phyloP scores from a whole-genome alignment of 2,113 vertebrate genomes.

The Apodemus speciosus region DNA sequence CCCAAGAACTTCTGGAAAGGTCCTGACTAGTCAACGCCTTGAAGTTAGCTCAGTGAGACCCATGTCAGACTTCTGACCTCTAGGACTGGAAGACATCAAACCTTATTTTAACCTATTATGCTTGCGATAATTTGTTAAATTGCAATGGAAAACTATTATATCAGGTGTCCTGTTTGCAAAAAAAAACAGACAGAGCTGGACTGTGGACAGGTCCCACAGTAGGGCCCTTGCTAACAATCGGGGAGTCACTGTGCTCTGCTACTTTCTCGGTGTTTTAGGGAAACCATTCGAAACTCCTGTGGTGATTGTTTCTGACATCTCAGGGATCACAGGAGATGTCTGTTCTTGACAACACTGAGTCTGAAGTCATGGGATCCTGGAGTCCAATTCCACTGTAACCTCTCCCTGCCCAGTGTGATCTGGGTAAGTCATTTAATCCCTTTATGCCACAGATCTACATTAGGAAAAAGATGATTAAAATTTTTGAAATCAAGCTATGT shows the following conservation, averaged over 20 bases:
- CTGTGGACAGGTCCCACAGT: no score
- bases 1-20: not conserved
- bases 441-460: not conserved
- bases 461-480: not conserved
- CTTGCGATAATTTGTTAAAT: not conserved
- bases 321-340: not conserved
- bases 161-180: not conserved
- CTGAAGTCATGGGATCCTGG: not conserved
- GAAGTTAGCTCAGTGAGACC: not conserved
- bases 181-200: not conserved
- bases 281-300: not conserved
- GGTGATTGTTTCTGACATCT: not conserved
- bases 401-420: not conserved
- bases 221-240: not conserved
- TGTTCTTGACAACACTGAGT: not conserved
- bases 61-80: not conserved
- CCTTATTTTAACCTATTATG: not conserved
- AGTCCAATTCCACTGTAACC: not conserved
- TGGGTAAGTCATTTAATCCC: not conserved
- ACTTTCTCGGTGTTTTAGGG: not conserved
- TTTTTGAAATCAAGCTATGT: not conserved
- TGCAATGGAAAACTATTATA: not conserved
- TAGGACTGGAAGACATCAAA: not conserved
- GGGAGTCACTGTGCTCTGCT: not conserved
- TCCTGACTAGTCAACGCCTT: not conserved